Conservation (phyloP, 2,888 invertebrate species). For the Salpingus planirostris region DNA sequence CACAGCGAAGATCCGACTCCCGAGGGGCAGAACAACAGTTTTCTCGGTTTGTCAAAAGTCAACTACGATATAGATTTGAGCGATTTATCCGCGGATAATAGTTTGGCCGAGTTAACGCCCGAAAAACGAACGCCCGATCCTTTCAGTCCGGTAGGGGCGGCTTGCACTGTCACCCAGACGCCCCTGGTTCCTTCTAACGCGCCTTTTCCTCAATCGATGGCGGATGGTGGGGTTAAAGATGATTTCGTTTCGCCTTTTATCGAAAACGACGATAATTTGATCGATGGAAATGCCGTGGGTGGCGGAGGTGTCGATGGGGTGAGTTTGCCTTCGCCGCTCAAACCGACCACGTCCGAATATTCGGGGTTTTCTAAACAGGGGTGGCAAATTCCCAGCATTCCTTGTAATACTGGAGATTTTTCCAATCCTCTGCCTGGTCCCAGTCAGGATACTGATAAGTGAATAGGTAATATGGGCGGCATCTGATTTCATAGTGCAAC, state of each 20-base stretch:
- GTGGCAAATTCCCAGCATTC: slow-evolving; percentile 55
- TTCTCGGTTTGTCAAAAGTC: slow-evolving; percentile 56
- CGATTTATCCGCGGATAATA: slow-evolving; percentile 65
- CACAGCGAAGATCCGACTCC: slow-evolving; percentile 52
- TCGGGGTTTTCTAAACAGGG: slow-evolving; percentile 53
- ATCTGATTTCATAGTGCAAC: no score
- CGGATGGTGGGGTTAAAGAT: no score
- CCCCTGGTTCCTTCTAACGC: slow-evolving; percentile 33
- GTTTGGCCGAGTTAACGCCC: slow-evolving; percentile 46
- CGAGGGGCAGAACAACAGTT: slow-evolving; percentile 51
- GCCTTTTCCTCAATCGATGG: slow-evolving; percentile 5
- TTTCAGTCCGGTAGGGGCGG: slow-evolving; percentile 47
- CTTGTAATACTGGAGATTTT: slow-evolving; percentile 53
- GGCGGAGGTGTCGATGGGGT: no score
- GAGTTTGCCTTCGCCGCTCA: slow-evolving; percentile 35
- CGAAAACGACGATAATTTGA: slow-evolving; percentile 16
- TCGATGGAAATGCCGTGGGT: no score
- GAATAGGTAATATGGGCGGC: no score
- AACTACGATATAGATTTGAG: slow-evolving; percentile 72
- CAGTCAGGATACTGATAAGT: no score
- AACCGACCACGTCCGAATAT: slow-evolving; percentile 44
- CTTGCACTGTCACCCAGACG: slow-evolving; percentile 31
- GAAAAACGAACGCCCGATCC: slow-evolving; percentile 44
- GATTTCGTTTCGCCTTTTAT: slow-evolving; percentile 30
- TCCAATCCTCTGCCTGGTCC: no score